Conservation (phyloP, 2,113 vertebrate species). For the Centropristis striata region DNA sequence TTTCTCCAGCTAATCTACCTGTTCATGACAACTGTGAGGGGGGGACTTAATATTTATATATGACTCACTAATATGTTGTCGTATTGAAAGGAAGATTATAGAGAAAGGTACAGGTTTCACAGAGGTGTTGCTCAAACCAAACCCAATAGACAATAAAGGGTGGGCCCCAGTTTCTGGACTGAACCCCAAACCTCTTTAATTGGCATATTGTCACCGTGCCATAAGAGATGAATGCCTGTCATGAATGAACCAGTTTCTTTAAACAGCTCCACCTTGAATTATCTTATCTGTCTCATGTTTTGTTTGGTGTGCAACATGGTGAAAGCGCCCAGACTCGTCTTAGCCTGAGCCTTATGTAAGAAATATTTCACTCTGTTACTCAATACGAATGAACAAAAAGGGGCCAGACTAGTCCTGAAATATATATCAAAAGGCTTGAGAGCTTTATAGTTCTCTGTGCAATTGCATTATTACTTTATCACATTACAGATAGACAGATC, state of each 20-base stretch:
- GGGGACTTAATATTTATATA: no score
- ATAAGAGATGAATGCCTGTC: background rate
- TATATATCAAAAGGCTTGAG: background rate
- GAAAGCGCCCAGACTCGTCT: background rate
- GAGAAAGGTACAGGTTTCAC: background rate
- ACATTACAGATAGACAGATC: no score
- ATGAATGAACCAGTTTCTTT: background rate
- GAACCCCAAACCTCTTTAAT: background rate
- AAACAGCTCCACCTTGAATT: background rate
- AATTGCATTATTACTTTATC: no score
- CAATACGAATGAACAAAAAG: no score
- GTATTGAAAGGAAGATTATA: no score
- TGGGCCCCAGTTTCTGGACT: background rate
- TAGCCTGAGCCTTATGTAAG: background rate
- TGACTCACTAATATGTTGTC: no score
- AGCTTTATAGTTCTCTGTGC: no score
- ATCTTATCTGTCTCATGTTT: background rate
- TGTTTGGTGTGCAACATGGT: background rate
- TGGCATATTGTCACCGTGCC: background rate
- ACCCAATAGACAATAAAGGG: no score
- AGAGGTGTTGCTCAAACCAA: background rate
- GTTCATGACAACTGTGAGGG: no score
- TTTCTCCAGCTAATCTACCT: no score
- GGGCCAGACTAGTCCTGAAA: background rate
- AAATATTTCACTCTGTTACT: no score